A percentile compares a stretch with the other conserved stretches of the same genome.
These are phyloP conservation scores for Teinopalpus imperialis DNA, from an alignment of 2,888 invertebrate species.

Conservation along the genomic window DNA sequence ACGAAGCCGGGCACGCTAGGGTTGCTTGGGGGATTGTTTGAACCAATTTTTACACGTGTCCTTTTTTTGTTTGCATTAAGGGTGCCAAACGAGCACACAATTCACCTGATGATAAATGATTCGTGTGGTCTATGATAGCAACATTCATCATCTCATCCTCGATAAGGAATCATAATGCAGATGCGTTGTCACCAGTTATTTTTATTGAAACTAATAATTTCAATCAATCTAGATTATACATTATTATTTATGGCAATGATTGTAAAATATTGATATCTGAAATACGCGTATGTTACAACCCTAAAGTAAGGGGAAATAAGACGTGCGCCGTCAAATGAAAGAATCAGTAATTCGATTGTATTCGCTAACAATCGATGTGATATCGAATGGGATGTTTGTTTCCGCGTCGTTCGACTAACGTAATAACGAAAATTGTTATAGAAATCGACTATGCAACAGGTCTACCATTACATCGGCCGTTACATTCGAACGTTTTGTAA, in stretches of 20 bases:
- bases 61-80: no score
- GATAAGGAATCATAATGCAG: no score
- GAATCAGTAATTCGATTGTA: slow-evolving; percentile 76
- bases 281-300: slow-evolving; percentile 19
- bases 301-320: slow-evolving; percentile 29
- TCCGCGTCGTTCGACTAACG: slow-evolving; percentile 36
- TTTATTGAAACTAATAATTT: no score
- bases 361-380: slow-evolving; percentile 66
- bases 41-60: no score
- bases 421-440: slow-evolving; percentile 56
- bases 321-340: slow-evolving; percentile 41
- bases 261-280: no score
- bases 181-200: no score
- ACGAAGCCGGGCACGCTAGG: slow-evolving; percentile 55
- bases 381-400: slow-evolving; percentile 61
- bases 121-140: no score
- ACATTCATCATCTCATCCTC: no score
- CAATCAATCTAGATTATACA: no score
- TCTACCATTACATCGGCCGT: slow-evolving; percentile 28
- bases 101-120: no score
- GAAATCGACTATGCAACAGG: slow-evolving; percentile 55
- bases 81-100: no score
- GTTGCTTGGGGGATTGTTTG: slow-evolving; percentile 27
- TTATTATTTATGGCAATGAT: no score
- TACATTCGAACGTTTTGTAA: slow-evolving; percentile 7